phyloP scores from a whole-genome alignment of 2,113 vertebrate species.

The Prionailurus bengalensis region DNA sequence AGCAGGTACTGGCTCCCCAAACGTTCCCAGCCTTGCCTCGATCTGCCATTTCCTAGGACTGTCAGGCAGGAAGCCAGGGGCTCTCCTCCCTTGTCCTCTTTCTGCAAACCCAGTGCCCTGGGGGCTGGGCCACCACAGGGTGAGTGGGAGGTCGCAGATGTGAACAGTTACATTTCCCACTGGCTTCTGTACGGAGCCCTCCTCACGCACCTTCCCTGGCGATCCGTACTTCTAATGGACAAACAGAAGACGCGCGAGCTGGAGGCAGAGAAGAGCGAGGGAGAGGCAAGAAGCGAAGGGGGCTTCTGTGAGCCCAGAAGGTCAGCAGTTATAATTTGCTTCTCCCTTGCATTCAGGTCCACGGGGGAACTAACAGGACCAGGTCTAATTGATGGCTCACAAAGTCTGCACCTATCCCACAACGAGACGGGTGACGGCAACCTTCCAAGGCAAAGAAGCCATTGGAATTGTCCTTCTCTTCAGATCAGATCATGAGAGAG shows the following conservation, averaged over 20 bases:
- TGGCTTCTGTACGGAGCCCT: background rate
- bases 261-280: background rate
- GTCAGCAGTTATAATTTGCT: background rate
- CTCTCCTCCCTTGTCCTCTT: background rate
- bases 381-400: background rate
- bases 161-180: background rate
- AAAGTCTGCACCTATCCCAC: constrained; percentile 17
- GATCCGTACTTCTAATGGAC: background rate
- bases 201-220: background rate
- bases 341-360: background rate
- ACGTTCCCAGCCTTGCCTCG: background rate
- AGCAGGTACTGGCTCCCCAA: background rate
- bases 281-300: background rate
- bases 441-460: background rate
- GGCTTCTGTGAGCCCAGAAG: background rate
- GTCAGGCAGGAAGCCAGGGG: background rate
- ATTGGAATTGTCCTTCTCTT: constrained; percentile 42
- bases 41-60: background rate
- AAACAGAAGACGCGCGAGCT: background rate
- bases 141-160: background rate
- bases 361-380: background rate
- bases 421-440: constrained; percentile 29
- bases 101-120: background rate
- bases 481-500: constrained; percentile 5
- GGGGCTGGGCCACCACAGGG: background rate